Evolutionary conservation across 2,797 vertebrate species (phyloP), one percentile per base, ranked within the genome.

Genomic region (Lacerta bilineata): DNA sequence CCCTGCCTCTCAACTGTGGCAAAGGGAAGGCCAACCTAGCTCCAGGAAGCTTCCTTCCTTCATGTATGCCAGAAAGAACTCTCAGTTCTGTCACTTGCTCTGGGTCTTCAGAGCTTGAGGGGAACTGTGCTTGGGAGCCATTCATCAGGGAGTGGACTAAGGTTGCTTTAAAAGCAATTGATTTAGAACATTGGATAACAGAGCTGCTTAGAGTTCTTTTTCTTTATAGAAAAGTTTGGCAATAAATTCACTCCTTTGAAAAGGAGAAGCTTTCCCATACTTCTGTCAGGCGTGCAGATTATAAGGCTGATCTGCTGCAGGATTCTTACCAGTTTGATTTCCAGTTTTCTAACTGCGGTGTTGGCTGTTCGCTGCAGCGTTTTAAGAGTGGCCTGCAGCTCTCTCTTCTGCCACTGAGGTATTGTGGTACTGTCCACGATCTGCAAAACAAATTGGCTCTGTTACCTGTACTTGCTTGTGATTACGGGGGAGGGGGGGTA

Each of bases 401-500:
- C 97, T 91, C 91, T 96, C 50, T 98, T 97, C 95, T 98, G 98
- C 98, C 98, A 98, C 95, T 99, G 98, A 1, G 98, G 98, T 82
- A 98, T 94, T 66, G 95, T 77, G 0, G 97, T 96, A 59, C 84
- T 97, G 43, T 97, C 96, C 50, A 98, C 97, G 1, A 95, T 94
- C 99, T 99, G 93, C 0, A 90, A 76, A 77, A 55, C 80, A 90
- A 78, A 92, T 3, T 13, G 17, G n/a, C 5, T 9, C 46, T 50
- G 18, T 41, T 93, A 87, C 89, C 59, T 59, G n/a, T 13, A 50
- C 5, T 10, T 41, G 2, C 13, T 8, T 36, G 3, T n/a, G 50
- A 41, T 7, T 1, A 66, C n/a, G 55, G 43, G 27, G 78, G 39
- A 20, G 27, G 29, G 4, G 27, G 13, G 29, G 50, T 61, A 5